Evolutionary conservation across 2,888 invertebrate species (phyloP), one percentile per base, ranked within the genome.

Genomic region (Chromoteleia sp.): DNA sequence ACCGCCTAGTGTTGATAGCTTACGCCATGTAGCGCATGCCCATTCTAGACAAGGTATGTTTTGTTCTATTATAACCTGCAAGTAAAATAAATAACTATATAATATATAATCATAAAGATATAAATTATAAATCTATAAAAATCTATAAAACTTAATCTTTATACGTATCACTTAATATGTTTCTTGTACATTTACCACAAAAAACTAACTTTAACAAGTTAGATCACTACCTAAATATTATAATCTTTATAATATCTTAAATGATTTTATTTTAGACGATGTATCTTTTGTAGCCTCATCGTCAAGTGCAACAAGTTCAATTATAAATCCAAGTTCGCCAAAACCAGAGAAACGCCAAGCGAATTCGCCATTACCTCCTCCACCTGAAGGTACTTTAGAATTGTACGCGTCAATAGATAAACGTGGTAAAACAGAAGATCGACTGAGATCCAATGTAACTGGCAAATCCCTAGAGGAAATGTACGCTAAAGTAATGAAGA

Each of bases 271-370:
- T 71, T 65, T 61, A 65, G 45, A 76, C 65, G 58, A 48, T 68
- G 36, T 45, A 25, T 65, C 61, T 52, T 65, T 15, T 39, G 36
- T 52, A 92, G 96, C 95, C 0, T 96, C 96, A 8, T 96, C 96
- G 2, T 96, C 96, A 0, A 93, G 94, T 86, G 95, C 94, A 82
- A 94, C 94, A 12, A 95, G 95, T 83, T 95, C 95, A 3, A 94
- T 95, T 83, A 94, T 95, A 29, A 96, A 95, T 86, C 92, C 96
- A n/a, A 95, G 96, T 10, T 97, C 97, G 0, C 97, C 97, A 0
- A 97, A 97, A 90, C 97, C 97, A 0, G 97, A 97, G 92, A 97
- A 97, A 92, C 94, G 97, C 1, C 97, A 97, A 91, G 97, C 97
- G 0, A 97, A 97, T 91, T 97, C 97, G 0, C 97, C 97, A 0